These are phyloP conservation scores for Gobio occitaniae DNA, from an alignment of 2,797 vertebrate genomes.

Conservation along the genomic window DNA sequence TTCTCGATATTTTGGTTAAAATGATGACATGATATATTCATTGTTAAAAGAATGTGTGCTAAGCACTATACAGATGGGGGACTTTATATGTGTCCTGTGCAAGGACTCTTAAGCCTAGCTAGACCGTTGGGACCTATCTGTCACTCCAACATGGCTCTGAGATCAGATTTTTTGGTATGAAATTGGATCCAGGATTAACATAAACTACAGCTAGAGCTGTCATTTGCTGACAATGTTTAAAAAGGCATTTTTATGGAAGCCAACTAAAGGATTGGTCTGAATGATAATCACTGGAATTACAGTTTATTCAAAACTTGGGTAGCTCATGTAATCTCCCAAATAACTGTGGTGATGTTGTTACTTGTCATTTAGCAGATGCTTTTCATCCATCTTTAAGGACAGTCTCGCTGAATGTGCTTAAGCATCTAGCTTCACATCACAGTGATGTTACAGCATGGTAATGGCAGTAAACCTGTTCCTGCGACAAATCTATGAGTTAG, in stretches of 20 bases:
- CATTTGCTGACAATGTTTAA: neutral
- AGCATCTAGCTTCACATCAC: neutral
- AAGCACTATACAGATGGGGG: slow-evolving; percentile 62
- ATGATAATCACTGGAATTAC: slow-evolving; percentile 5
- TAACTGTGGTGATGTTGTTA: neutral
- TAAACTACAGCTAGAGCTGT: neutral
- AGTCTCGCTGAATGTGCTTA: slow-evolving; percentile 4
- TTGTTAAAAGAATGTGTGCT: slow-evolving; percentile 26
- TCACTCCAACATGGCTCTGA: slow-evolving; percentile 8
- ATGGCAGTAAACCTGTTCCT: slow-evolving; percentile 1
- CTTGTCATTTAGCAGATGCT: slow-evolving; percentile 10
- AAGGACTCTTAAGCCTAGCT: slow-evolving; percentile 70
- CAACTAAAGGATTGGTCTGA: neutral
- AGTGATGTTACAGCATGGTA: neutral
- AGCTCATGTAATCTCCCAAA: neutral
- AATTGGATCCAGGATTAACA: slow-evolving; percentile 9
- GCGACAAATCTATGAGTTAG: neutral
- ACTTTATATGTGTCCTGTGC: slow-evolving; percentile 81
- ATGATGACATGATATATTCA: slow-evolving; percentile 21
- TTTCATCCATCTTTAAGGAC: neutral
- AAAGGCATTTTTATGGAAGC: slow-evolving; percentile 2
- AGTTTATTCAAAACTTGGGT: slow-evolving; percentile 10
- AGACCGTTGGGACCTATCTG: slow-evolving; percentile 69
- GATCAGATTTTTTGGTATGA: neutral
- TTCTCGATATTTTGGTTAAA: slow-evolving; percentile 31